Base-by-base conservation (phyloP, 2,888 invertebrate genomes). In the Ophraella communa region DNA sequence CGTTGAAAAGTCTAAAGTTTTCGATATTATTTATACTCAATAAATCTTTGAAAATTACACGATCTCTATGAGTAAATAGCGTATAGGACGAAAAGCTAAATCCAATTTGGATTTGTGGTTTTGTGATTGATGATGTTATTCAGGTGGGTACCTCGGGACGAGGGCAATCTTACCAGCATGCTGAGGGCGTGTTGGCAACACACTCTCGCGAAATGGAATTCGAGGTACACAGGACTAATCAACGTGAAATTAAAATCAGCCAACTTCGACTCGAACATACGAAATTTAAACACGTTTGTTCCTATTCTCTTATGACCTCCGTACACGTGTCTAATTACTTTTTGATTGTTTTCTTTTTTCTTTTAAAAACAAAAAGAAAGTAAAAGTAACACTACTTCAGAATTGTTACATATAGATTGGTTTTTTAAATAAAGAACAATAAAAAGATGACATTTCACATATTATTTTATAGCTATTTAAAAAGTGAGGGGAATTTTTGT, bases 41-140 rank as follows among this genome's bases (percentile, higher is more conserved):
- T 61, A 66, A 65, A 58, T 42, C 51, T 67, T 64, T 64, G 62
- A 68, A 66, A 64, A 53, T 62, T 59, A 62, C 65, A 51, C 49
- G 35, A 63, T 59, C 54, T 49, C 1, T n/a, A 3, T n/a, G 33
- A 11, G 62, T 47, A 57, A 57, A 60, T 56, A 52, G 66, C 60
- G 63, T 60, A 66, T 64, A 66, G 62, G 65, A 67, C 66, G 58
- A 58, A 65, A 68, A 68, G 68, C 71, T 71, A 70, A 75, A 76
- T 76, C 76, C 76, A 77, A 77, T 78, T 77, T 76, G 75, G 75
- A 75, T 73, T 75, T 76, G 78, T 73, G 76, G 77, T 75, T 75
- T 76, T 75, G 77, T 77, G 77, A 78, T 78, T 76, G 77, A 77
- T 77, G 75, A 77, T 73, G 75, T 76, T 76, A 78, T 77, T 77